Conservation (phyloP, 2,888 invertebrate species). For the Augochlorella aurata region DNA sequence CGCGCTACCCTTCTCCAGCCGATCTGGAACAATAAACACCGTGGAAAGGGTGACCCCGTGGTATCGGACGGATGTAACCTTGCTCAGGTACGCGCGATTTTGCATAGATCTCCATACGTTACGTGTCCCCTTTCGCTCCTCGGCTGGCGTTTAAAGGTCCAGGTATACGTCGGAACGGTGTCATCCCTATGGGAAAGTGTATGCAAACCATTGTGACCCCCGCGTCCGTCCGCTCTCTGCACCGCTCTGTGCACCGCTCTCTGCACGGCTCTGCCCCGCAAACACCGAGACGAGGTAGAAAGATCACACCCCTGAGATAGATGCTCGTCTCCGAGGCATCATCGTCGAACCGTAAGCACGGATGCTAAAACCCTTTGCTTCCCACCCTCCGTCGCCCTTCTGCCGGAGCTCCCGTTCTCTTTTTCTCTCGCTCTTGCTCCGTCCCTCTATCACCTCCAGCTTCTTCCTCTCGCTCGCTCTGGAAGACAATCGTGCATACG, state of each 20-base stretch:
- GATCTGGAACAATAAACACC: constrained; percentile 79
- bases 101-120: constrained; percentile 82
- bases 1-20: constrained; percentile 74
- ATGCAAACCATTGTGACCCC: constrained; percentile 82
- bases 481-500: constrained; percentile 77
- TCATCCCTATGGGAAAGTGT: constrained; percentile 82
- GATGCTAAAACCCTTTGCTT: constrained; percentile 60
- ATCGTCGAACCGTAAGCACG: constrained; percentile 66
- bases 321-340: constrained; percentile 69
- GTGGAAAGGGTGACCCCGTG: constrained; percentile 67
- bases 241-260: constrained; percentile 44
- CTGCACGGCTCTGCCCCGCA: constrained; percentile 13
- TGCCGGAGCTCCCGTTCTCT: constrained; percentile 6
- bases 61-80: constrained; percentile 74
- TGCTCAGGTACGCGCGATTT: constrained; percentile 80
- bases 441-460: too few species aligned
- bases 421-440: too few species aligned
- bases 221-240: constrained; percentile 64
- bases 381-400: constrained; percentile 41
- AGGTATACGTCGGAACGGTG: constrained; percentile 79
- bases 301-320: constrained; percentile 81
- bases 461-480: constrained; percentile 3
- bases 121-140: constrained; percentile 57
- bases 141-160: constrained; percentile 78
- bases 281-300: constrained; percentile 61